Conservation (phyloP, 1,140 invertebrate species). For the Atopsyche davidsoni region DNA sequence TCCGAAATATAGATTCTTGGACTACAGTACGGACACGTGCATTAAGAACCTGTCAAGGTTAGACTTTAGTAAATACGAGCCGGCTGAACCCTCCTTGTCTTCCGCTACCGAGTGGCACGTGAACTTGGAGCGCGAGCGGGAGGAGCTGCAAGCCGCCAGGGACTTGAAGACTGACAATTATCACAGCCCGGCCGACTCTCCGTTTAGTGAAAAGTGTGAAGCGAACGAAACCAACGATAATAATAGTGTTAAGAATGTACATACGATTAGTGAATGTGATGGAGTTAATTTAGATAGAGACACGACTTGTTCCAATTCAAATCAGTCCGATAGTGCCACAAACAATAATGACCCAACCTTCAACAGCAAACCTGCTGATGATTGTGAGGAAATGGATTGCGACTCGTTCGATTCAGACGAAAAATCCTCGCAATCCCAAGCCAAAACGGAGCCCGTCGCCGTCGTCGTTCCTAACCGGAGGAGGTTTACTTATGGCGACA, state of each 20-base stretch:
- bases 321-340: constrained; percentile 7
- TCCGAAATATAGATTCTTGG: constrained; percentile 44
- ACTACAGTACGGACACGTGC: constrained; percentile 44
- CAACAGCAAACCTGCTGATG: background rate
- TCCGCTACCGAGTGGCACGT: constrained; percentile 28
- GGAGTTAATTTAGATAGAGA: constrained; percentile 26
- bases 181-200: constrained; percentile 23
- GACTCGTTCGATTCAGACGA: background rate
- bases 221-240: constrained; percentile 14
- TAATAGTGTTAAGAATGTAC: constrained; percentile 23
- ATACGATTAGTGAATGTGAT: constrained; percentile 10
- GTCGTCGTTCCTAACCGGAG: constrained; percentile 29
- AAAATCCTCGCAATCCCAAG: constrained; percentile 4
- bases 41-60: constrained; percentile 40
- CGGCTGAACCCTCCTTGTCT: constrained; percentile 36
- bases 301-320: constrained; percentile 11
- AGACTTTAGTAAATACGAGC: constrained; percentile 35
- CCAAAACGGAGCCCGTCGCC: constrained; percentile 18
- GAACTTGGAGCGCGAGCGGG: constrained; percentile 29
- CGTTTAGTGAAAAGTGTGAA: constrained; percentile 22
- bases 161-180: constrained; percentile 17
- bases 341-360: constrained; percentile 18
- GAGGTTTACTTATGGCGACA: constrained; percentile 38
- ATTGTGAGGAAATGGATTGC: constrained; percentile 4
- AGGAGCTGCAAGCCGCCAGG: constrained; percentile 33